phyloP scores from a whole-genome alignment of 2,888 invertebrate species.

The Apodemia zela region DNA sequence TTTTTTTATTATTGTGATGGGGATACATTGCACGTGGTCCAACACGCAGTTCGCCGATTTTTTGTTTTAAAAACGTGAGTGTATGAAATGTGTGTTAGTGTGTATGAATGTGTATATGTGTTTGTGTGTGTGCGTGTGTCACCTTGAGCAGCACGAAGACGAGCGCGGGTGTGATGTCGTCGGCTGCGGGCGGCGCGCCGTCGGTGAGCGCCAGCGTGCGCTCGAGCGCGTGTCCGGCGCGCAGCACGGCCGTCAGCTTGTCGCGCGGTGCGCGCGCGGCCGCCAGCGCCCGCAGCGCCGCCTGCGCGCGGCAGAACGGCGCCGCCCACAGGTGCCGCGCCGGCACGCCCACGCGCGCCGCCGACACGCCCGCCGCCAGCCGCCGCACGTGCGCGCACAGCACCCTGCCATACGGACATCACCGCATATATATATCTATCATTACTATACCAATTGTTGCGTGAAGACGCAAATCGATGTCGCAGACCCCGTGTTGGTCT shows the following conservation, averaged over 20 bases:
- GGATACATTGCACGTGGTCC: too few species aligned
- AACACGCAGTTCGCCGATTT: too few species aligned
- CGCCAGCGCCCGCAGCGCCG: constrained; percentile 91
- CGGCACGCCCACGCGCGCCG: constrained; percentile 90
- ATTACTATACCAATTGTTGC: too few species aligned
- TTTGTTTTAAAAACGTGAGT: too few species aligned
- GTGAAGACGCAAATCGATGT: too few species aligned
- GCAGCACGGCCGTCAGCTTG: constrained; percentile 89
- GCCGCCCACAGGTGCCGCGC: constrained; percentile 87
- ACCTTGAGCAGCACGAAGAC: constrained; percentile 98
- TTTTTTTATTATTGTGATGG: too few species aligned
- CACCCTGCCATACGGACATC: constrained; percentile 80
- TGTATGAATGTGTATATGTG: too few species aligned
- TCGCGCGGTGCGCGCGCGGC: constrained; percentile 95
- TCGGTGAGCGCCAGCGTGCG: constrained; percentile 93
- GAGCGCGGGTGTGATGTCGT: constrained; percentile 97
- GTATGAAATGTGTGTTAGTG: not conserved
- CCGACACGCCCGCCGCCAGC: constrained; percentile 86
- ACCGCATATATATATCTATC: too few species aligned
- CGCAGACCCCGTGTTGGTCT: too few species aligned
- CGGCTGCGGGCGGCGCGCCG: constrained; percentile 88
- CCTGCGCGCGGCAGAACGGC: constrained; percentile 97
- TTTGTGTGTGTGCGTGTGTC: constrained; percentile 30
- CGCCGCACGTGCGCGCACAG: constrained; percentile 94
- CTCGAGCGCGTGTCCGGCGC: constrained; percentile 96